Percentiles rank a stretch among this genome's conserved stretches.
Evolutionary conservation across 2,888 invertebrate species (phyloP).

Genomic region (Pinctada fucata): DNA sequence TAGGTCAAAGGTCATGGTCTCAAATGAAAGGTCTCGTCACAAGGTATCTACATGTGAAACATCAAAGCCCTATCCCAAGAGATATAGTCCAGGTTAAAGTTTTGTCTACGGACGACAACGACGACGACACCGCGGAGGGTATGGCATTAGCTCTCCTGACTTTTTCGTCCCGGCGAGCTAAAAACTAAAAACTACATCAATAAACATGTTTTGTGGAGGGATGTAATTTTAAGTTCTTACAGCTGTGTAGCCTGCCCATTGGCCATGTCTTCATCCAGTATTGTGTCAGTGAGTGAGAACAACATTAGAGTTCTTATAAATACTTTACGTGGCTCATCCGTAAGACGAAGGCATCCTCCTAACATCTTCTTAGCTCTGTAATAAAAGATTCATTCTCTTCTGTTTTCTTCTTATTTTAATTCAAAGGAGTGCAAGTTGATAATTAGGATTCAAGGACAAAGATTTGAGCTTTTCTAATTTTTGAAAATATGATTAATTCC

Average conservation of each 20-base stretch:
- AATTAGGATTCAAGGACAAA: no score
- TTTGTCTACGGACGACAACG: not conserved
- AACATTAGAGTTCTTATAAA: constrained; percentile 78
- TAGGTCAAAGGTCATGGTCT: not conserved
- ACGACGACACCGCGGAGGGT: not conserved
- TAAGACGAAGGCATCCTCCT: constrained; percentile 75
- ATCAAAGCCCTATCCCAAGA: not conserved
- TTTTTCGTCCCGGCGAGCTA: not conserved
- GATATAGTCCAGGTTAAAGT: not conserved
- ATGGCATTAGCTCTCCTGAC: not conserved
- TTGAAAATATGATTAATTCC: no score
- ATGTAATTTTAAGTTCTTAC: constrained; percentile 50
- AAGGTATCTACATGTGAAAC: not conserved
- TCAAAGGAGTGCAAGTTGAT: no score
- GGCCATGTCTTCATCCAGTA: constrained; percentile 71
- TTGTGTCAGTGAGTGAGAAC: constrained; percentile 74
- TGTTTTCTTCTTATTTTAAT: no score
- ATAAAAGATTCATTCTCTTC: not conserved
- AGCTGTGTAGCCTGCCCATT: constrained; percentile 65
- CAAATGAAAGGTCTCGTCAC: not conserved
- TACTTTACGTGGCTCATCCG: constrained; percentile 71
- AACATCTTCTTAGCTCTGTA: constrained; percentile 69
- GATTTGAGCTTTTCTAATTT: no score
- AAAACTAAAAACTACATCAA: not conserved
- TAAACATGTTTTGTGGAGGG: no score